A percentile compares a stretch with the other conserved stretches of the same genome.
Conservation (phyloP, 2,113 vertebrate genomes). For the Lipotes vexillifer region DNA sequence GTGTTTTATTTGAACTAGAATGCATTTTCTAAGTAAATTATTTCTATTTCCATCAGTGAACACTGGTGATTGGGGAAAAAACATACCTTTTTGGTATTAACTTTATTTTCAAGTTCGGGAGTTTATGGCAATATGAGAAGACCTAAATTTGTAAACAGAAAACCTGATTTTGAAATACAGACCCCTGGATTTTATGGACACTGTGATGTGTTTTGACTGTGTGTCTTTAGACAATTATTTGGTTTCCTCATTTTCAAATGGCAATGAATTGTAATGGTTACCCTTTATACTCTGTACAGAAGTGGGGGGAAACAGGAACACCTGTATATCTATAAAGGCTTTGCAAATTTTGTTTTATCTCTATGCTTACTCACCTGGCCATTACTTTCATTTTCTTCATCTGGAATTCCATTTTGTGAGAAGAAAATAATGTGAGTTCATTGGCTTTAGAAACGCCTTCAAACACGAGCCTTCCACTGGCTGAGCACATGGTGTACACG, state of each 20-base stretch:
- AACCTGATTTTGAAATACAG: not conserved
- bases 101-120: not conserved
- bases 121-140: not conserved
- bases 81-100: not conserved
- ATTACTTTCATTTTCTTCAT: not conserved
- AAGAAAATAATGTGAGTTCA: not conserved
- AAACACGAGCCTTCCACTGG: not conserved
- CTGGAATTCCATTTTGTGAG: constrained; percentile 28
- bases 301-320: not conserved
- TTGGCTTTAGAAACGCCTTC: not conserved
- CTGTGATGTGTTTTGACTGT: not conserved
- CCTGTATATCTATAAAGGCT: not conserved
- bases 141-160: not conserved
- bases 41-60: not conserved
- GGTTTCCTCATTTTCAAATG: not conserved
- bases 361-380: not conserved
- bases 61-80: not conserved
- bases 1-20: constrained; percentile 14
- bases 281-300: not conserved
- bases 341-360: not conserved
- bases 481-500: not conserved
- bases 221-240: not conserved
- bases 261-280: not conserved
- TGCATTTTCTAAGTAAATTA: not conserved
- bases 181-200: not conserved